Evolutionary conservation across 2,797 vertebrate species (phyloP).

Genomic region (Etheostoma perlongum): DNA sequence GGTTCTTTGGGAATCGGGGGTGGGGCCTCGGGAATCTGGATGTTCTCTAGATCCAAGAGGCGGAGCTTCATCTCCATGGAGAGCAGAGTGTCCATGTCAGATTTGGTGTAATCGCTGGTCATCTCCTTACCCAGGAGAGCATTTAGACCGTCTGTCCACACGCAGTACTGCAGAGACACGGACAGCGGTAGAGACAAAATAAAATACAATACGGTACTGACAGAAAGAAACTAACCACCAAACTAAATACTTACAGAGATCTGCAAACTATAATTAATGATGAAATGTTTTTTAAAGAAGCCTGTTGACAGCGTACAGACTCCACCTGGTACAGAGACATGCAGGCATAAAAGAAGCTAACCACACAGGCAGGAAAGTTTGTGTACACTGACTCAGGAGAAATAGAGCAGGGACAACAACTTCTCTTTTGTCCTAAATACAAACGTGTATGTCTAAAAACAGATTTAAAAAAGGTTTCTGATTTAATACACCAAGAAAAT

Average conservation of each 20-base stretch:
- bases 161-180: constrained; percentile 89
- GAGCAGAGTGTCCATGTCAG: constrained; percentile 97
- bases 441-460: constrained; percentile 19
- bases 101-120: constrained; percentile 96
- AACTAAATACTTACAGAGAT: background rate
- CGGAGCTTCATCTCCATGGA: constrained; percentile 99
- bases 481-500: background rate
- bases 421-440: constrained; percentile 43
- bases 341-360: constrained; percentile 11
- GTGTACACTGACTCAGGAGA: constrained; percentile 39
- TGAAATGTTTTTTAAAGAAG: background rate
- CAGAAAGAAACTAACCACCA: background rate
- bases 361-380: constrained; percentile 25
- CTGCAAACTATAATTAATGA: constrained; percentile 5
- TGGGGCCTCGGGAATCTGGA: constrained; percentile 98
- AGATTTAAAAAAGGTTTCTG: background rate
- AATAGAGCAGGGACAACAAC: constrained; percentile 31
- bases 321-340: constrained; percentile 10
- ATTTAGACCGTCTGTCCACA: constrained; percentile 98
- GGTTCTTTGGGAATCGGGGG: constrained; percentile 99
- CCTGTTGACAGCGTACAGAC: background rate
- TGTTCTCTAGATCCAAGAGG: constrained; percentile 98
- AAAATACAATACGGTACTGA: background rate
- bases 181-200: background rate
- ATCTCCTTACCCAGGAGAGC: constrained; percentile 98